Conservation (phyloP, 2,113 vertebrate species). For the Cricetomys ansorgei region DNA sequence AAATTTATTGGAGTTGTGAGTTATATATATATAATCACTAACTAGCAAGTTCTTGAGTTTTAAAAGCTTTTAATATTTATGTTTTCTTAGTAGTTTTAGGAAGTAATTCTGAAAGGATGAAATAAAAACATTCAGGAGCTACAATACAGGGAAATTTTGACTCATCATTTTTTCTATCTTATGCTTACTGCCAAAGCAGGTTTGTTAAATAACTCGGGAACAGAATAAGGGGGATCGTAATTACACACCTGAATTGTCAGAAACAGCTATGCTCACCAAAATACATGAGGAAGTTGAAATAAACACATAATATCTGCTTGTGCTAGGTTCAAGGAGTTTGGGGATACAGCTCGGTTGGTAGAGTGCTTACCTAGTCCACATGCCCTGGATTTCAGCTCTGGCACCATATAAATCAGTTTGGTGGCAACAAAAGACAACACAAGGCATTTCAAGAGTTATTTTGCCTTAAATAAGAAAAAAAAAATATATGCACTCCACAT, state of each 20-base stretch:
- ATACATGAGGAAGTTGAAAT: neutral
- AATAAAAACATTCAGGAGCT: constrained; percentile 45
- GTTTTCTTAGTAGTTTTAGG: constrained; percentile 35
- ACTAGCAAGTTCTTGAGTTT: neutral
- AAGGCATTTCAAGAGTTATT: constrained; percentile 36
- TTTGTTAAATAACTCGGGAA: constrained; percentile 4
- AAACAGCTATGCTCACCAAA: neutral
- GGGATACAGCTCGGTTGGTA: neutral
- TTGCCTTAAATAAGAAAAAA: constrained; percentile 34
- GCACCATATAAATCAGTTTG: neutral
- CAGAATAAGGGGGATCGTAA: neutral
- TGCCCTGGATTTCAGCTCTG: neutral
- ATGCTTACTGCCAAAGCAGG: constrained; percentile 28
- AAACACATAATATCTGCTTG: neutral
- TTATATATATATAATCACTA: constrained; percentile 20
- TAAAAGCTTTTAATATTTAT: constrained; percentile 20
- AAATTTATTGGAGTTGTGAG: constrained; percentile 4
- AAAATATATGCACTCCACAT: neutral
- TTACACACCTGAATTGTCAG: neutral
- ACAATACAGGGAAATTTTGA: constrained; percentile 31
- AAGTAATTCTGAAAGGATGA: constrained; percentile 39
- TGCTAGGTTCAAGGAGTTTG: neutral
- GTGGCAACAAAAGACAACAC: neutral
- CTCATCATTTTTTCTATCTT: neutral
- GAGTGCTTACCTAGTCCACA: neutral